Evolutionary conservation across 2,888 invertebrate genomes (phyloP), one percentile per base, ranked within the genome.

Genomic region (Auanema sp.): DNA sequence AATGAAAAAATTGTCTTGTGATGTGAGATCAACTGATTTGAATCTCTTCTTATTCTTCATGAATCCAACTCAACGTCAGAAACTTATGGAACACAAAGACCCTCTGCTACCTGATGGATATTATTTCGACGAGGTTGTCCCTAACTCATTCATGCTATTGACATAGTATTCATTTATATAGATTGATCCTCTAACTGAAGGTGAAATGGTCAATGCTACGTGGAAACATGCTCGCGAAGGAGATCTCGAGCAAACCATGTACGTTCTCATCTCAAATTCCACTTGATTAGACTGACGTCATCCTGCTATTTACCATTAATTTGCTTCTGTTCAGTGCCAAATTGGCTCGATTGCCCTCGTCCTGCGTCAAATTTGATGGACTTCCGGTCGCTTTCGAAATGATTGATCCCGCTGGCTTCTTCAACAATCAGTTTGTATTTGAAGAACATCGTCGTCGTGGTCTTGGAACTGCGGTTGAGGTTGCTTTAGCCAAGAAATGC

Each of bases 231-330:
- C 73, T 3, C 67, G 67, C 16, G 66, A 65, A 16, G 73, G 73
- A 10, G 73, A 73, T 58, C 61, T 73, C 14, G 73, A 73, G 47
- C 73, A 73, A 62, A 73, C 73, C 47, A 63, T 68, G 73, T 73
- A 16, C 59, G 57, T 55, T 44, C 6, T 47, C 21, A 16, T 47
- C 21, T 47, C 47, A 6, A 5, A 10, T 47, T 47, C 21, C 47
- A 21, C 47, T 47, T 21, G 3, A 47, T 47, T 5, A 33, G 3
- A 33, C 33, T 33, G 47, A 47, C 16, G 16, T 21, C 23, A 23
- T 51, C 52, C 5, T 18, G 2, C 16, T 21, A 14, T 51, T 16
- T 51, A 11, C 53, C 24, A 53, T 53, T 47, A 47, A 5, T 5
- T 21, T 21, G 16, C 21, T 21, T 47, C 21, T 47, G 61, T 71